Conservation (phyloP, 1,140 invertebrate species). For the Protaetia brevitarsis region DNA sequence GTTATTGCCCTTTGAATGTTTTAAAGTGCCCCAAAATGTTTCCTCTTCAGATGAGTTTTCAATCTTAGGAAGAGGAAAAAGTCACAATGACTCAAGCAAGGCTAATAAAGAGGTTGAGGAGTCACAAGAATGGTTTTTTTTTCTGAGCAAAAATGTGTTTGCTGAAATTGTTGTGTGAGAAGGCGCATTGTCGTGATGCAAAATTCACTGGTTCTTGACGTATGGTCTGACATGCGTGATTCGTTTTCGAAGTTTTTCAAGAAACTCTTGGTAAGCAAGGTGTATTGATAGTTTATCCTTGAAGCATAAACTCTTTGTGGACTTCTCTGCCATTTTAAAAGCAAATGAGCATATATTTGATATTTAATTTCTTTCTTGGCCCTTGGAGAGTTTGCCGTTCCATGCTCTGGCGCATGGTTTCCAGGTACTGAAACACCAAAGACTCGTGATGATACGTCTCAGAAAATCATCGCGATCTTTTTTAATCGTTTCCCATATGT, state of each 20-base stretch:
- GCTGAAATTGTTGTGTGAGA: constrained; percentile 7
- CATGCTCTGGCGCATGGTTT: constrained; percentile 40
- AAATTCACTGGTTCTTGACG: too few species aligned
- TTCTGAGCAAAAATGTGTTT: constrained; percentile 17
- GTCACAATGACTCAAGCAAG: constrained; percentile 16
- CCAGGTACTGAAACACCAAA: constrained; percentile 37
- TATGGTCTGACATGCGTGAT: too few species aligned
- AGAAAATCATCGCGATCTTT: constrained; percentile 25
- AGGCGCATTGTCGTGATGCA: neutral
- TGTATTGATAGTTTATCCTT: constrained; percentile 41
- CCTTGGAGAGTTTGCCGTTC: constrained; percentile 31
- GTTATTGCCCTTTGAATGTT: constrained; percentile 12
- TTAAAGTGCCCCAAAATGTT: constrained; percentile 16
- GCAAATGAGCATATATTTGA: constrained; percentile 31
- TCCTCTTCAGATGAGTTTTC: constrained; percentile 1
- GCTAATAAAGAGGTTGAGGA: constrained; percentile 14
- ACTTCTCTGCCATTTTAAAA: constrained; percentile 31
- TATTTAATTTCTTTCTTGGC: constrained; percentile 34
- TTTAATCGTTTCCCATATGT: constrained; percentile 26
- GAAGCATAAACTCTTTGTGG: constrained; percentile 39
- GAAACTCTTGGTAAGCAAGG: constrained; percentile 37
- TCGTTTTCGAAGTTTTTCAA: constrained; percentile 31
- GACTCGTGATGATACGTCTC: constrained; percentile 36
- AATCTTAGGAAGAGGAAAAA: constrained; percentile 21
- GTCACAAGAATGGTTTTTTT: constrained; percentile 15